Evolutionary conservation across 2,888 invertebrate genomes (phyloP), one percentile per base, ranked within the genome.

Genomic region (Pterostichus madidus): DNA sequence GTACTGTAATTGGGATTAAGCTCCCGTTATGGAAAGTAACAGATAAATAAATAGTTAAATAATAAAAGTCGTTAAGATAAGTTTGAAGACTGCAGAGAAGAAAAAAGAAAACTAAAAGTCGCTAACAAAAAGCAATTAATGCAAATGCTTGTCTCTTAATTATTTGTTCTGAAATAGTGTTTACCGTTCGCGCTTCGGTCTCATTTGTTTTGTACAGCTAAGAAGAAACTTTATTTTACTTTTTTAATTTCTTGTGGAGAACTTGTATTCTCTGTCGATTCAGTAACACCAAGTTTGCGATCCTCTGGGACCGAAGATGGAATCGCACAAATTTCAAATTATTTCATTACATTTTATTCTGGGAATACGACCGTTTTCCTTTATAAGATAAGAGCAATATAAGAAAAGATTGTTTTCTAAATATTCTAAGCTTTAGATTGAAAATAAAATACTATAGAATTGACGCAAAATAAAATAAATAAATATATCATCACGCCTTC

Each of bases 111-210:
- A 59, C 11, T 15, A 17, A 15, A 53, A 53, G 53, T 17, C 5
- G 4, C 5, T 17, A 59, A 59, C 31, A 59, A 59, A 59, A 59
- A 17, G 24, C 31, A 59, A 59, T 59, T 59, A 59, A 59, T 59
- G 59, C 59, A 59, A 59, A 59, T 59, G 59, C 15, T 53, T 53
- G 53, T 59, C 59, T 59, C 31, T 59, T 59, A 59, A 59, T 59
- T 59, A 59, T 59, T 59, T 59, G 59, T 24, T 59, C 10, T 59
- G 31, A 59, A 59, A 59, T 59, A 59, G 59, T 39, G 39, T 5
- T 39, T 31, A 5, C 24, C 10, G 17, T 49, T 49, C 13, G 53
- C 59, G 11, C 59, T 39, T 8, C 59, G 17, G 11, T 11, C 10
- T 1, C 53, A 15, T 53, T 53, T 15, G 13, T 53, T 53, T 2